phyloP scores from a whole-genome alignment of 2,888 invertebrate genomes.

The Caenorhabditis afra region DNA sequence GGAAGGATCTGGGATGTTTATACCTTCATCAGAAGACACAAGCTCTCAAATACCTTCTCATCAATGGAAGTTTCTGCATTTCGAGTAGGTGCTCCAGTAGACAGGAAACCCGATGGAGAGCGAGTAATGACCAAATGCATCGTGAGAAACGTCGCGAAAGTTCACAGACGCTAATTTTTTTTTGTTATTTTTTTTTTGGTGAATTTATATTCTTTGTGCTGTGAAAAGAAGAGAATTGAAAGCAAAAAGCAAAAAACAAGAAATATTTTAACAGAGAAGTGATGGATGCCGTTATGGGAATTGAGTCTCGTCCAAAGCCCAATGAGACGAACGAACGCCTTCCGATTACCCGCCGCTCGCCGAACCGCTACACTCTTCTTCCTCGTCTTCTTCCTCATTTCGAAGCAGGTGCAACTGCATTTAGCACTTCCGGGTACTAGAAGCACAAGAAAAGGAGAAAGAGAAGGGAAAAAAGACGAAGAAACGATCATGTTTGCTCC shows the following conservation, averaged over 20 bases:
- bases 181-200: conserved; percentile 8
- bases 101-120: background rate
- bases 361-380: too few relatives aligned
- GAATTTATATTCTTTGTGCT: background rate
- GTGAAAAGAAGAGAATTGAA: conserved; percentile 1
- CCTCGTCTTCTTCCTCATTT: too few relatives aligned
- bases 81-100: background rate
- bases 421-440: background rate
- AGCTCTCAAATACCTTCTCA: conserved; percentile 12
- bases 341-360: too few relatives aligned
- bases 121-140: conserved; percentile 9
- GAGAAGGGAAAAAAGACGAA: too few relatives aligned
- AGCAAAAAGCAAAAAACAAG: conserved; percentile 6
- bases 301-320: conserved; percentile 7
- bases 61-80: conserved; percentile 27
- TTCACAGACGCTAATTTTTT: background rate
- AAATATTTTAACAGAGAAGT: conserved; percentile 6
- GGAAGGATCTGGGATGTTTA: conserved; percentile 8
- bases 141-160: too few relatives aligned
- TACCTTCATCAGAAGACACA: background rate
- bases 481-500: background rate
- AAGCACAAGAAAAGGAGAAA: background rate
- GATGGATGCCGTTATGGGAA: conserved; percentile 30
- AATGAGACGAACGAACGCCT: background rate
- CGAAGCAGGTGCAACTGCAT: too few relatives aligned